phyloP scores from a whole-genome alignment of 1,140 invertebrate genomes.

The Ceratina australensis region DNA sequence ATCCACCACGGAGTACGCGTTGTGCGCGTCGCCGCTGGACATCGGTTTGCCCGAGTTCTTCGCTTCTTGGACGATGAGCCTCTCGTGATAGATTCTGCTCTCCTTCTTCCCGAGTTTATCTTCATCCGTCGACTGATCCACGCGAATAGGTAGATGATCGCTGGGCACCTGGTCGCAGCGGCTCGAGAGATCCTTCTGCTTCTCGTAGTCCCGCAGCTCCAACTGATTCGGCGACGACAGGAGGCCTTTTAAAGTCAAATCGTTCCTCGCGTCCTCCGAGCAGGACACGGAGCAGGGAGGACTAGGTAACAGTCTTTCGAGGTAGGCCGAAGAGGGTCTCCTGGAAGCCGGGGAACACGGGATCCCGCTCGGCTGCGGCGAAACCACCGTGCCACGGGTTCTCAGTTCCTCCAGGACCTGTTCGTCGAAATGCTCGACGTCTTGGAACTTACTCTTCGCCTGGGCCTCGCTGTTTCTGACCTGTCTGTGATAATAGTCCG shows the following conservation, averaged over 20 bases:
- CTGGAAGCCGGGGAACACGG: slow-evolving; percentile 73
- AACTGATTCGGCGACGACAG: slow-evolving; percentile 61
- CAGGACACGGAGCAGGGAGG: slow-evolving; percentile 77
- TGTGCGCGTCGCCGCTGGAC: slow-evolving; percentile 64
- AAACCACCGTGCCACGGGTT: slow-evolving; percentile 83
- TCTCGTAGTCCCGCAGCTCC: slow-evolving; percentile 58
- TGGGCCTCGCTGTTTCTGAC: slow-evolving; percentile 68
- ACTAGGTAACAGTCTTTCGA: slow-evolving; percentile 73
- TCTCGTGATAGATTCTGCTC: slow-evolving; percentile 46
- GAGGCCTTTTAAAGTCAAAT: slow-evolving; percentile 70
- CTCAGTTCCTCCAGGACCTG: slow-evolving; percentile 65
- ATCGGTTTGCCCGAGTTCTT: slow-evolving; percentile 54
- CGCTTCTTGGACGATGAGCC: slow-evolving; percentile 36
- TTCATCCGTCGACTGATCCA: slow-evolving; percentile 14
- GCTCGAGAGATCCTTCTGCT: slow-evolving; percentile 46
- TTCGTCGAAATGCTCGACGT: slow-evolving; percentile 65
- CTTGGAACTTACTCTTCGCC: slow-evolving; percentile 65
- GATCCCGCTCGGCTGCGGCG: slow-evolving; percentile 84
- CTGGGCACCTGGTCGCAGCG: slow-evolving; percentile 40
- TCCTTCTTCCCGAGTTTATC: not conserved
- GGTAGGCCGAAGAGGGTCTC: slow-evolving; percentile 66
- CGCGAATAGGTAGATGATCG: slow-evolving; percentile 2
- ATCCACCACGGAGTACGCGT: slow-evolving; percentile 46
- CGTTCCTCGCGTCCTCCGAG: slow-evolving; percentile 75
- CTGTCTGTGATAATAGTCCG: slow-evolving; percentile 33